Base-by-base conservation (phyloP, 2,888 invertebrate species). In the Apodemia hepburni region DNA sequence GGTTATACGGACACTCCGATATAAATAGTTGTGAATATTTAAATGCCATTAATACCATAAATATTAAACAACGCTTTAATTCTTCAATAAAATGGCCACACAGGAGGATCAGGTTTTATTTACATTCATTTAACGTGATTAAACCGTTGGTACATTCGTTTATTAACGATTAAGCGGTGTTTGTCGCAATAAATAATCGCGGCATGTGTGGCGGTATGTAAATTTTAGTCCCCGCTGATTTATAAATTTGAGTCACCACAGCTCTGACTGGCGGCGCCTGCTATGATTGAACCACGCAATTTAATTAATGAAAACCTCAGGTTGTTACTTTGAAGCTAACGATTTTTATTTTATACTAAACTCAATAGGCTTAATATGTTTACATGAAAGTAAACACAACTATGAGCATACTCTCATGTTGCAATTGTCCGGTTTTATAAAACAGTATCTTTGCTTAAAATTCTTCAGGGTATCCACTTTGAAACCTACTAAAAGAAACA, bases 141-240 rank as follows among this genome's bases (percentile, higher is more conserved):
- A 38, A 62, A 63, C 63, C 61, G 58, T 64, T 61, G 33, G 59
- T 18, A 54, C 33, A 62, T 59, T 33, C 54, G 38, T 66, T 69
- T 62, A 67, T 66, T 65, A 64, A 60, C 64, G 62, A 66, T 69
- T 66, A 65, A 61, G 58, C 62, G 58, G 54, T 68, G 64, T 65
- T 65, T 66, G 65, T 64, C 66, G 58, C 58, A 58, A 64, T 69
- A 66, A 68, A 69, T 69, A 63, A 63, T 51, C 61, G 61, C 18
- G 63, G 35, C 68, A 63, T 61, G 66, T 66, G 68, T 22, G 59
- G 42, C 59, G 18, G 45, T 57, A 64, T 60, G 64, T 62, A 70
- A 59, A 65, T 69, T 64, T 61, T 38, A 54, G 58, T 66, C 68
- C 66, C 68, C 65, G 51, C 38, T 64, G 69, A 68, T 68, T 66